Percentiles rank a stretch among this genome's conserved stretches.
Conservation (phyloP, 2,888 invertebrate species). For the Ophraella communa region DNA sequence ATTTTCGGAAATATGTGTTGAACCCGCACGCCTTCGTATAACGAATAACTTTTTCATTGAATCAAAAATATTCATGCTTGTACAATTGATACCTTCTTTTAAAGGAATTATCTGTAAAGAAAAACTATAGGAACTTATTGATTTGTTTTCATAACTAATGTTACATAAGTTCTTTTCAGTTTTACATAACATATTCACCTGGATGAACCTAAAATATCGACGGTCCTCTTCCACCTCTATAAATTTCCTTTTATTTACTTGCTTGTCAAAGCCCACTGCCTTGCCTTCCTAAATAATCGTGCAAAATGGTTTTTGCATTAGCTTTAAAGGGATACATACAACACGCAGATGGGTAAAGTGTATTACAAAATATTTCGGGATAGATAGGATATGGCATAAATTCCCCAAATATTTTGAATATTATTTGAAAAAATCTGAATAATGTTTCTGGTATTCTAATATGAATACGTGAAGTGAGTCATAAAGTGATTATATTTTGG, state of each 20-base stretch:
- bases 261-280: slow-evolving; percentile 43
- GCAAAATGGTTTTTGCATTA: slow-evolving; percentile 38
- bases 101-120: no score
- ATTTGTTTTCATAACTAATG: no score
- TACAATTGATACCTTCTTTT: no score
- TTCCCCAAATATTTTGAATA: slow-evolving; percentile 34
- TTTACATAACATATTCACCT: no score
- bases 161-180: no score
- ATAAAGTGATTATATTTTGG: not conserved
- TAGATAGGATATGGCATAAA: slow-evolving; percentile 11
- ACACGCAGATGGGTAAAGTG: slow-evolving; percentile 28
- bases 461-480: slow-evolving; percentile 6
- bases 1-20: no score
- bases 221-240: slow-evolving; percentile 1
- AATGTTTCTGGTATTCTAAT: slow-evolving; percentile 31
- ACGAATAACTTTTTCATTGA: no score
- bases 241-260: slow-evolving; percentile 38
- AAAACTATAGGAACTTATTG: no score
- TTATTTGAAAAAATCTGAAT: slow-evolving; percentile 38
- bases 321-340: slow-evolving; percentile 30
- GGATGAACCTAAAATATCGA: not conserved
- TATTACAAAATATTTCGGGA: slow-evolving; percentile 32
- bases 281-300: slow-evolving; percentile 38
- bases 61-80: no score
- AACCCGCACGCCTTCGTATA: no score